A percentile compares a stretch with the other conserved stretches of the same genome.
Conservation (phyloP, 2,113 vertebrate genomes). For the Oncorhynchus mykiss region DNA sequence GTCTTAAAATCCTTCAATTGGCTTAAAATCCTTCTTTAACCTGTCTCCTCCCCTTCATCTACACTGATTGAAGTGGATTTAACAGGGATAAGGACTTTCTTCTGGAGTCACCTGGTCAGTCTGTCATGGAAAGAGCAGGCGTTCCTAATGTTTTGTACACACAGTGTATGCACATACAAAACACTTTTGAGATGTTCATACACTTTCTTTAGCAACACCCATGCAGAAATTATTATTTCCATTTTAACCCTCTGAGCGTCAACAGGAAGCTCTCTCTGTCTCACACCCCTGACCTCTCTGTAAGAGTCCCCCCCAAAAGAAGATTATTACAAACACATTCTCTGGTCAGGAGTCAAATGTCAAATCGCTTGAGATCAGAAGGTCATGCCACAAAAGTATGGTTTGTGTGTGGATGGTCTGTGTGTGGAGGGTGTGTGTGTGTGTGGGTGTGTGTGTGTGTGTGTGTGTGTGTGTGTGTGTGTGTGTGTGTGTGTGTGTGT, state of each 20-base stretch:
- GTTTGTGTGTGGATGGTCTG: not conserved
- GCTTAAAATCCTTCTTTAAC: too few species aligned
- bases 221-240: constrained; percentile 1
- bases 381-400: constrained; percentile 13
- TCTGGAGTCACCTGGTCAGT: not conserved
- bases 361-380: not conserved
- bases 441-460: not conserved
- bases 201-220: not conserved
- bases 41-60: too few species aligned
- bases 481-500: too few species aligned
- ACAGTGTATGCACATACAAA: too few species aligned
- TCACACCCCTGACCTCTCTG: not conserved
- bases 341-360: constrained; percentile 6
- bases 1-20: too few species aligned
- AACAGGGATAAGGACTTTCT: too few species aligned
- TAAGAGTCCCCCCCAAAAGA: constrained; percentile 3
- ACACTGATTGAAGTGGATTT: too few species aligned
- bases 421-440: constrained; percentile 19
- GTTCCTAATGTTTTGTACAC: too few species aligned
- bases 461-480: too few species aligned
- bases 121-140: too few species aligned
- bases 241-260: not conserved
- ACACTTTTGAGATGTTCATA: not conserved
- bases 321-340: constrained; percentile 38
- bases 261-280: not conserved